phyloP scores from a whole-genome alignment of 1,140 invertebrate species.

The Brachionus paranguensis region DNA sequence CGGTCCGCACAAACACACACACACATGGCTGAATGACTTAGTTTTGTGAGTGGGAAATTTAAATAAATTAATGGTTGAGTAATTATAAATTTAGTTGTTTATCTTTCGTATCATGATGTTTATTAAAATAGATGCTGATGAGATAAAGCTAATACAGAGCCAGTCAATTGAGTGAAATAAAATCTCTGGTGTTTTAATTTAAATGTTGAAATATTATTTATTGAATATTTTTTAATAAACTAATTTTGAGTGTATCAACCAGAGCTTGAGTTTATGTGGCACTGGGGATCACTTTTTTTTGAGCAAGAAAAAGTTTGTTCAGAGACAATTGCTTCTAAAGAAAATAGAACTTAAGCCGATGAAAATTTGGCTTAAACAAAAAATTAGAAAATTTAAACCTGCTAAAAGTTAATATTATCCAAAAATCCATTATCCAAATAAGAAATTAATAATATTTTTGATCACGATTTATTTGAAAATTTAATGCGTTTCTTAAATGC shows the following conservation, averaged over 20 bases:
- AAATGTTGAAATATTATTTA: neutral
- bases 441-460: neutral
- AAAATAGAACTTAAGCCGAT: neutral
- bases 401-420: neutral
- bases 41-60: neutral
- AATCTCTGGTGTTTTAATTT: neutral
- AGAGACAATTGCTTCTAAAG: neutral
- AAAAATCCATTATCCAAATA: neutral
- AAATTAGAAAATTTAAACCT: neutral
- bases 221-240: neutral
- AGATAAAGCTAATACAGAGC: neutral
- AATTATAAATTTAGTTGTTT: slow-evolving; percentile 5
- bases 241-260: neutral
- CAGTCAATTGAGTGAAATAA: neutral
- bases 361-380: neutral
- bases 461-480: neutral
- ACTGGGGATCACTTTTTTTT: neutral
- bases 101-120: neutral
- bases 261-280: neutral
- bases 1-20: neutral
- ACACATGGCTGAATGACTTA: neutral
- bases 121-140: neutral
- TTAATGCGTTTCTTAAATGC: neutral
- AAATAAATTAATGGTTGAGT: slow-evolving; percentile 12
- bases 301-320: neutral